phyloP scores from a whole-genome alignment of 1,140 invertebrate genomes.

The Nylanderia fulva region DNA sequence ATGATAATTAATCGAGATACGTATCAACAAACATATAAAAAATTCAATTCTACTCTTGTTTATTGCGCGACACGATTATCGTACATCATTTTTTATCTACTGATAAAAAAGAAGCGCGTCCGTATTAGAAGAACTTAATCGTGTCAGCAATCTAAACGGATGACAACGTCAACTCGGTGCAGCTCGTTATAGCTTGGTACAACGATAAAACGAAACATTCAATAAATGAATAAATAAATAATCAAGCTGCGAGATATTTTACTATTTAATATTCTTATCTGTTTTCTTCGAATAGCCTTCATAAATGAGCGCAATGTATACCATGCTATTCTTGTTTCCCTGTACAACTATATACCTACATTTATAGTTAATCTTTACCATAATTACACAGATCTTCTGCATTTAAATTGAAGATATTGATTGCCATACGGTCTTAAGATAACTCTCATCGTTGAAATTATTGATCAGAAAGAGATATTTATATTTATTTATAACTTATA shows the following conservation, averaged over 20 bases:
- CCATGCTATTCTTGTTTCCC: background rate
- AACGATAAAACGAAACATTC: conserved; percentile 68
- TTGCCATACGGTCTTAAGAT: conserved; percentile 7
- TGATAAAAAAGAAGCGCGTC: conserved; percentile 20
- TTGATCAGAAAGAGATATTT: conserved; percentile 4
- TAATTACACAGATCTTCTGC: background rate
- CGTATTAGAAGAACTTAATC: conserved; percentile 44
- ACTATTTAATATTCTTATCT: conserved; percentile 49
- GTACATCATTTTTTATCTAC: conserved; percentile 11
- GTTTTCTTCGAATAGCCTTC: conserved; percentile 18
- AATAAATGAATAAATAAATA: conserved; percentile 67
- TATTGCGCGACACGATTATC: background rate
- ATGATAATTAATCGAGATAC: background rate
- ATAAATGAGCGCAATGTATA: background rate
- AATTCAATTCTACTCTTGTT: background rate
- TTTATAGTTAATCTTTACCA: background rate
- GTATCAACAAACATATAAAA: background rate
- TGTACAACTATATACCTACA: background rate
- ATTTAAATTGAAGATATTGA: conserved; percentile 34
- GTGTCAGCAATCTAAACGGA: conserved; percentile 60
- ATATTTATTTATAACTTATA: conserved; percentile 29
- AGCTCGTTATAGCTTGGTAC: background rate
- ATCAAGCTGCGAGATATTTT: conserved; percentile 36
- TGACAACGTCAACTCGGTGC: conserved; percentile 40
- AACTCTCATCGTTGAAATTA: conserved; percentile 25